Evolutionary conservation across 2,888 invertebrate genomes (phyloP).

Genomic region (Sepiola atlantica): DNA sequence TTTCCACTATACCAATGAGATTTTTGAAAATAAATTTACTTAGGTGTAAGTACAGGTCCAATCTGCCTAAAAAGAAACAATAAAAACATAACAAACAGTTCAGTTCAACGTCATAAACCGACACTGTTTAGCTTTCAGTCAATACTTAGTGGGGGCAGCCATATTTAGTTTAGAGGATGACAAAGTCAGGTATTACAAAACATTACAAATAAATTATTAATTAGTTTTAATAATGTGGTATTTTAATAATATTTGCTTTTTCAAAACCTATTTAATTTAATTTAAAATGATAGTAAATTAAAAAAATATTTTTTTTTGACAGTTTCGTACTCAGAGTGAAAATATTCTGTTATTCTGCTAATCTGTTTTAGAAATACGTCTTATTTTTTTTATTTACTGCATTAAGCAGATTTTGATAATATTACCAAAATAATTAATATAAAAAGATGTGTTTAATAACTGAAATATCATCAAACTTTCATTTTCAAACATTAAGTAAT

Average conservation of each 20-base stretch:
- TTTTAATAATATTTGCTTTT: background rate
- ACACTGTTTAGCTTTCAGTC: background rate
- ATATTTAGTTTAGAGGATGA: background rate
- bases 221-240: background rate
- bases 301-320: background rate
- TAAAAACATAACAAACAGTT: background rate
- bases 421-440: background rate
- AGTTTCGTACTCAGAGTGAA: background rate
- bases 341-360: background rate
- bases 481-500: background rate
- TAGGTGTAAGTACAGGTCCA: background rate
- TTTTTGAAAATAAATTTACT: background rate
- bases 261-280: background rate
- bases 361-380: background rate
- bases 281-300: background rate
- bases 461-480: background rate
- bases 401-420: background rate
- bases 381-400: background rate
- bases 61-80: background rate
- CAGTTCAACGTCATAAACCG: background rate
- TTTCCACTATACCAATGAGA: background rate
- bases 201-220: background rate
- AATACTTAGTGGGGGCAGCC: background rate
- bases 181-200: background rate
- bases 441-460: background rate